These are phyloP conservation scores for Biston stratarius DNA, from an alignment of 2,888 invertebrate genomes.

Conservation along the genomic window DNA sequence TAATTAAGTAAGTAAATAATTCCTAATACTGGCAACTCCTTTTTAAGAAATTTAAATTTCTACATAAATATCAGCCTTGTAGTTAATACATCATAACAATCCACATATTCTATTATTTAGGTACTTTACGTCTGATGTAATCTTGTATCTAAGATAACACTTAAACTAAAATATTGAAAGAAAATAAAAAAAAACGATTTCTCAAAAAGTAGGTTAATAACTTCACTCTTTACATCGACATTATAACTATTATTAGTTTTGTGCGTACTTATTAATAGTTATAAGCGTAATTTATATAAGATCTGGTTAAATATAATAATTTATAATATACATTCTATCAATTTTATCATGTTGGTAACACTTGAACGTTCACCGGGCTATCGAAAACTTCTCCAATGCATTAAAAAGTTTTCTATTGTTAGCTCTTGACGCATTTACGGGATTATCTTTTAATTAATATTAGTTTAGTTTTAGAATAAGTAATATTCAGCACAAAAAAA, in stretches of 20 bases:
- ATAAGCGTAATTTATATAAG: slow-evolving; percentile 29
- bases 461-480: not conserved
- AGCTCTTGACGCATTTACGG: slow-evolving; percentile 1
- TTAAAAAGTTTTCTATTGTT: not conserved
- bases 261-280: slow-evolving; percentile 36
- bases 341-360: not conserved
- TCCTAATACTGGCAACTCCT: slow-evolving; percentile 26
- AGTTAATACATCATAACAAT: slow-evolving; percentile 18
- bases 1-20: slow-evolving; percentile 17
- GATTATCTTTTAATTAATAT: slow-evolving; percentile 4
- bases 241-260: slow-evolving; percentile 30
- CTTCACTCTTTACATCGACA: slow-evolving; percentile 40
- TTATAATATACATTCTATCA: not conserved
- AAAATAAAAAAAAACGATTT: slow-evolving; percentile 2
- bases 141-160: slow-evolving; percentile 20
- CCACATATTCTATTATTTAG: slow-evolving; percentile 7
- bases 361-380: not conserved
- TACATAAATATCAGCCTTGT: slow-evolving; percentile 18
- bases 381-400: not conserved
- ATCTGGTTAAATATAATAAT: slow-evolving; percentile 22
- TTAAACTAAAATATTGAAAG: slow-evolving; percentile 15
- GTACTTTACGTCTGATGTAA: slow-evolving; percentile 22
- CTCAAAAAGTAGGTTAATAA: slow-evolving; percentile 5
- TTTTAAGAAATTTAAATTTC: slow-evolving; percentile 21
- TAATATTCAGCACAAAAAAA: not conserved